Base-by-base conservation (phyloP, 2,888 invertebrate species). In the Hoplodrina blanda region DNA sequence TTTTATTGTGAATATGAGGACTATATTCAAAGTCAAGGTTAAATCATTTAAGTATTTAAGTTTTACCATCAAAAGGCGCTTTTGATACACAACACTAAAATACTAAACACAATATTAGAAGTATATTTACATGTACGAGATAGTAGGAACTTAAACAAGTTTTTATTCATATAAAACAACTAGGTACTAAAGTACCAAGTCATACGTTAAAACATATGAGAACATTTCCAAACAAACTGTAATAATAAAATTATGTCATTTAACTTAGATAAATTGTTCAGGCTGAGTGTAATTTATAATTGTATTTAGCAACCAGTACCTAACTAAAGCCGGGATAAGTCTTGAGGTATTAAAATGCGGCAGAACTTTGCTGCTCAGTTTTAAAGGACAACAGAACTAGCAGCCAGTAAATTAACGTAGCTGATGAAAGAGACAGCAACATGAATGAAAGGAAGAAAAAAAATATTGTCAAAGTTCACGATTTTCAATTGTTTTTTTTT, bases 381-480 rank as follows among this genome's bases (percentile, higher is more conserved):
- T 82, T 75, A 84, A 81, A 77, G 78, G 78, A 74, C 82, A 74
- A 70, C 76, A 69, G 74, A 78, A 78, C 74, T 75, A 79, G 79
- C 83, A 82, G 81, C 84, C 86, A 86, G 87, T 88, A 17, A 17
- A 46, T 89, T 87, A 86, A 89, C 88, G 87, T 85, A 75, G 78
- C 15, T 46, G 2, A 46, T 17, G 17, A 46, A 17, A 4, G 17
- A 46, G 46, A 46, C 15, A 46, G 41, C 13, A 41, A 41, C 1
- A 41, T 13, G 41, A 3, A 41, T 41, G 13, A 41, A 13, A 41
- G 13, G 11, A 41, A 4, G 41, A 3, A 37, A 37, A 37, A 37
- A 37, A 37, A 6, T 1, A 37, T 6, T 7, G 5, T 33, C 33
- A 33, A 6, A 4, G 7, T 6, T 4, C 37, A 8, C 37, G 37